Evolutionary conservation across 2,797 vertebrate species (phyloP).

Genomic region (Notolepis coatsorum): DNA sequence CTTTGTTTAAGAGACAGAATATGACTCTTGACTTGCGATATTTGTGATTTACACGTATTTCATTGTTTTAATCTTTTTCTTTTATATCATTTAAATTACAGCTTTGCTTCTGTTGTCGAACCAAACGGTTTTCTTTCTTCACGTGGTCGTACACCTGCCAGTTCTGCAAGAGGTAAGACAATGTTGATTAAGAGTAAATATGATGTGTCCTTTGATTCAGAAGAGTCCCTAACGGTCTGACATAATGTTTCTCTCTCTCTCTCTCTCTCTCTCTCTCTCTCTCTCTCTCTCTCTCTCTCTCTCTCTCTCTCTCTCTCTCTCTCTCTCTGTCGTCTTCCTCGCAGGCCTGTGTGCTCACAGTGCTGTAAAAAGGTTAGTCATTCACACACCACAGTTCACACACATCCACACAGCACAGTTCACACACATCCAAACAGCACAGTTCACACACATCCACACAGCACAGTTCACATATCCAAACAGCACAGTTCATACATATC

Average conservation of each 20-base stretch:
- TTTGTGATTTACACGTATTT: background rate
- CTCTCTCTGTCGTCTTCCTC: constrained; percentile 17
- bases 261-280: too few relatives aligned
- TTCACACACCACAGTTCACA: background rate
- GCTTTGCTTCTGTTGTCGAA: constrained; percentile 98
- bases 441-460: background rate
- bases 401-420: background rate
- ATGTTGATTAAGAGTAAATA: background rate
- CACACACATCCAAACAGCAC: too few relatives aligned
- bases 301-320: background rate
- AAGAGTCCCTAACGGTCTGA: too few relatives aligned
- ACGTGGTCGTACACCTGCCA: constrained; percentile 99
- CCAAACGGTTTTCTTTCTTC: constrained; percentile 96
- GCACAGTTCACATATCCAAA: background rate
- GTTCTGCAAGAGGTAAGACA: constrained; percentile 95
- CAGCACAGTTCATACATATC: too few relatives aligned
- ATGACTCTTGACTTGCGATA: too few relatives aligned
- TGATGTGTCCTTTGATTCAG: background rate
- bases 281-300: constrained; percentile 5
- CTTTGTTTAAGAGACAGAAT: too few relatives aligned
- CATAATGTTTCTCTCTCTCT: too few relatives aligned
- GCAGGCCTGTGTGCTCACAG: constrained; percentile 96
- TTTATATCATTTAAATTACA: constrained; percentile 60
- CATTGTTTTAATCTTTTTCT: background rate
- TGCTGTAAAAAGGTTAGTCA: constrained; percentile 96